Conservation (phyloP, 2,888 invertebrate species). For the Sialis lutaria region DNA sequence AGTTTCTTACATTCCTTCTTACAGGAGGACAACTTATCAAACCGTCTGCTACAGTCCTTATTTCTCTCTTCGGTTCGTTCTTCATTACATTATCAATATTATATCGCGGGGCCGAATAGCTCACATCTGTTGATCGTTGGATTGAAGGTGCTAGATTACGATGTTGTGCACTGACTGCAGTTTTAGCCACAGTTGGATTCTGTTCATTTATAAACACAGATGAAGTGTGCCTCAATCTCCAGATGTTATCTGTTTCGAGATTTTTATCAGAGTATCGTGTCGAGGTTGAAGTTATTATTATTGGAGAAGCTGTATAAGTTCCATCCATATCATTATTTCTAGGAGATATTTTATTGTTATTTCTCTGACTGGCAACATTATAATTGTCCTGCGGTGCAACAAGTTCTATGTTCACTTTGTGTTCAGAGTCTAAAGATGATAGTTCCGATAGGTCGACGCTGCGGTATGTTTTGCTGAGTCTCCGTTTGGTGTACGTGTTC, state of each 20-base stretch:
- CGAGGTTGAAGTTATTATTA: conserved; percentile 11
- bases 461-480: conserved; percentile 21
- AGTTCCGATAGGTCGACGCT: conserved; percentile 20
- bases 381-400: conserved; percentile 31
- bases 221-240: not conserved
- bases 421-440: conserved; percentile 14
- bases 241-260: not conserved
- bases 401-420: conserved; percentile 36
- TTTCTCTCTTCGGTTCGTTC: not conserved
- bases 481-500: conserved; percentile 20
- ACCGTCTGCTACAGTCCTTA: conserved; percentile 17
- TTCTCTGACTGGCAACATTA: conserved; percentile 17
- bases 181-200: not conserved
- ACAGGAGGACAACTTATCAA: conserved; percentile 35
- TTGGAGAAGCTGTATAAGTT: conserved; percentile 21
- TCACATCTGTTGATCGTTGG: not conserved
- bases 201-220: not conserved
- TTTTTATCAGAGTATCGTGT: not conserved
- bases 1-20: conserved; percentile 24
- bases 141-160: not conserved
- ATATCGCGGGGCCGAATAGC: not conserved
- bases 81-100: not conserved
- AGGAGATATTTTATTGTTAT: conserved; percentile 10
- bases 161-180: not conserved
- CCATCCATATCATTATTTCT: conserved; percentile 21